These are phyloP conservation scores for Psylliodes chrysocephalus DNA, from an alignment of 2,888 invertebrate species.

Conservation along the genomic window DNA sequence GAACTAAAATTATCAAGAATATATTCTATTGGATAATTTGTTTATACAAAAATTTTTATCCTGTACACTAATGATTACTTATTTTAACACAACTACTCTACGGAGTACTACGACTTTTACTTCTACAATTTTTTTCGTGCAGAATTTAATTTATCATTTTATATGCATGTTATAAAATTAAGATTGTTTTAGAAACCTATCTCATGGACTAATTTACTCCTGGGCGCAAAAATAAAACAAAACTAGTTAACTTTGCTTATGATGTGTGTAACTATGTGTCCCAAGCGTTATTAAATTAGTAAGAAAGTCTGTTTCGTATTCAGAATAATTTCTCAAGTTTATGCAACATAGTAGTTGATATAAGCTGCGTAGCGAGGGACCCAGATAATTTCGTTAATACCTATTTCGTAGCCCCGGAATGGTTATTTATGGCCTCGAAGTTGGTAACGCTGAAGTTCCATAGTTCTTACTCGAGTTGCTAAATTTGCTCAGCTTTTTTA, in stretches of 20 bases:
- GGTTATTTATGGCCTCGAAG: neutral
- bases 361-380: conserved; percentile 16
- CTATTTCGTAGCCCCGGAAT: neutral
- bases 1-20: too few relatives aligned
- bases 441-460: neutral
- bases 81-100: too few relatives aligned
- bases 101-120: too few relatives aligned
- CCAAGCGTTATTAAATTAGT: conserved; percentile 38
- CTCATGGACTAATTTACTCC: neutral
- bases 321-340: conserved; percentile 35
- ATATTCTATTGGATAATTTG: too few relatives aligned
- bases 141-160: too few relatives aligned
- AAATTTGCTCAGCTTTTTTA: too few relatives aligned
- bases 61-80: too few relatives aligned
- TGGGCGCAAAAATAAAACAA: conserved; percentile 12
- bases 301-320: conserved; percentile 37
- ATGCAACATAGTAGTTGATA: conserved; percentile 26
- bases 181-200: too few relatives aligned
- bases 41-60: too few relatives aligned
- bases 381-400: conserved; percentile 21
- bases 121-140: too few relatives aligned
- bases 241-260: conserved; percentile 35
- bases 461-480: neutral
- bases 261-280: conserved; percentile 39
- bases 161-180: too few relatives aligned